Conservation (phyloP, 2,113 vertebrate genomes). For the Orycteropus afer region DNA sequence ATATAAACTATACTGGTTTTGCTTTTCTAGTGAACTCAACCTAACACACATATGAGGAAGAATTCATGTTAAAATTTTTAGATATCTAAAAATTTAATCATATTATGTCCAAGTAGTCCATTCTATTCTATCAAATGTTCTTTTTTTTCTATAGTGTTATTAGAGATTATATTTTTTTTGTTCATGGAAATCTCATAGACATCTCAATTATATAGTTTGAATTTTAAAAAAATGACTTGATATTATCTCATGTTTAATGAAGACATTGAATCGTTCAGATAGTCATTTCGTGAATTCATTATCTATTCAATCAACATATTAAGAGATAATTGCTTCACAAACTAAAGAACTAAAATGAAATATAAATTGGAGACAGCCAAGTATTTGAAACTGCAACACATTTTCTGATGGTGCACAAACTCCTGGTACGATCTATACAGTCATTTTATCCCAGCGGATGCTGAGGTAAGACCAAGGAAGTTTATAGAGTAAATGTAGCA, state of each 20-base stretch:
- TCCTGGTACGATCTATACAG: background rate
- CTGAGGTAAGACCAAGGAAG: background rate
- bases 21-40: no score
- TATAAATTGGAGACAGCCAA: background rate
- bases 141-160: background rate
- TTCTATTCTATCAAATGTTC: background rate
- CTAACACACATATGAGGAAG: no score
- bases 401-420: background rate
- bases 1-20: no score
- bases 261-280: background rate
- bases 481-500: background rate
- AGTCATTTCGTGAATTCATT: background rate
- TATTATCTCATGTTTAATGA: background rate
- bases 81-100: background rate
- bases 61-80: no score
- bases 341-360: background rate
- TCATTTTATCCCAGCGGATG: background rate
- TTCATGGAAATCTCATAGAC: background rate
- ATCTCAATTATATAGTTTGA: background rate
- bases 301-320: background rate
- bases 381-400: background rate
- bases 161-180: background rate
- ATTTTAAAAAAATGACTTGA: background rate
- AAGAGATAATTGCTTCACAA: background rate
- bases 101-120: background rate